Evolutionary conservation across 1,140 invertebrate genomes (phyloP), one percentile per base, ranked within the genome.

Genomic region (Epicauta chinensis): DNA sequence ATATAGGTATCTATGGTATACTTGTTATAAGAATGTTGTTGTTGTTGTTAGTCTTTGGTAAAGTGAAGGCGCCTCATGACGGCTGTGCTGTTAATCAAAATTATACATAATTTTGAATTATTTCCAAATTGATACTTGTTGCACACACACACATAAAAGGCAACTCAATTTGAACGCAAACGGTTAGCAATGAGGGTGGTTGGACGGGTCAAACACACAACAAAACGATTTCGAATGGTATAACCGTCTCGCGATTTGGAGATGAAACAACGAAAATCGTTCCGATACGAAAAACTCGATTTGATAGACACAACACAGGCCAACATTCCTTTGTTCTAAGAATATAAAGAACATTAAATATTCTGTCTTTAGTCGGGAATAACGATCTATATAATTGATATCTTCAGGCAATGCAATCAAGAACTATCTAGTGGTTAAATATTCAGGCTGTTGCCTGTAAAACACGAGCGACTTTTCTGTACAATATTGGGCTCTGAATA

Each of bases 341-440:
- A 54, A 57, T 63, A 61, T 59, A 57, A n/a, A 56, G 59, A 59
- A 51, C 64, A 66, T 66, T 66, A 63, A 63, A 55, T 66, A 66
- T 66, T 64, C 62, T 58, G 62, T 63, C 61, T 65, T 65, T 63
- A 62, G 58, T 62, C 51, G 58, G 58, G 63, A 65, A 67, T 64
- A 63, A 63, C 64, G 60, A 67, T 69, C 65, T 67, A 66, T 66
- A 65, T 69, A 69, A 67, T 69, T 69, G 67, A 69, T 67, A 69
- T 67, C 67, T 67, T 55, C 51, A 45, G 67, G 67, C 67, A 56
- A 52, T 61, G 64, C 61, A 69, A 69, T 69, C 67, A 64, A 59
- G 58, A 62, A 50, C 58, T 53, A 64, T 66, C 61, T 65, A 64
- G 62, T 63, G 56, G 62, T 64, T 61, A 64, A 66, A 64, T 66